Evolutionary conservation across 1,140 invertebrate species (phyloP), one percentile per base, ranked within the genome.

Genomic region (Yoshiicerus persimilis): DNA sequence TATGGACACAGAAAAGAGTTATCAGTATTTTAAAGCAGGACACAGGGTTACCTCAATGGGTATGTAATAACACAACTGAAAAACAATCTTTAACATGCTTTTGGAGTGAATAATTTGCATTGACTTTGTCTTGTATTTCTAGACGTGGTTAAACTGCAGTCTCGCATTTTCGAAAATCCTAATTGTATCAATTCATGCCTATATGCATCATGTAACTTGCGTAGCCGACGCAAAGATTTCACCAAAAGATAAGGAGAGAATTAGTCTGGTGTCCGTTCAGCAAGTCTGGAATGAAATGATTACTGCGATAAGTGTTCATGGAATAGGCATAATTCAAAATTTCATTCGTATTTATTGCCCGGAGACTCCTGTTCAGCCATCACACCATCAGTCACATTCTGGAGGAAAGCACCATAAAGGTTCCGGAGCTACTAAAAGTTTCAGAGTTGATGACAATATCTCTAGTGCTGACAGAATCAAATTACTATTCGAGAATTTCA

Each of bases 81-180:
- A 8, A 41, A 41, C 13, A 64, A 64, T 23, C 8, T 23, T 64
- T 27, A 16, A 64, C 23, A 5, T 64, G n/a, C 16, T 41, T 2
- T 23, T 64, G 10, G 23, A 64, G 4, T 64, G 2, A 25, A 10
- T 47, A 4, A 47, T 47, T 47, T 41, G 13, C 13, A 41, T 41
- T 25, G 10, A n/a, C 38, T 87, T n/a, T 23, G 30, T n/a, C 2
- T 13, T 62, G 87, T 85, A n/a, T 87, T 88, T 70, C 0, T 47
- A 90, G 90, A 87, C 86, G 23, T 91, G 90, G 90, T 64, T 91
- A n/a, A 91, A 91, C 56, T 90, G 84, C 64, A 75, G 77, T 27
- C 62, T 90, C 3, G 87, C 70, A 9, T 87, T 90, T 38, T 85
- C 90, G 8, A 91, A 90, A 66, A 77, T 86, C 13, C 47, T 88